Evolutionary conservation across 1,140 invertebrate species (phyloP), one percentile per base, ranked within the genome.

Genomic region (Rhopalosiphum maidis): DNA sequence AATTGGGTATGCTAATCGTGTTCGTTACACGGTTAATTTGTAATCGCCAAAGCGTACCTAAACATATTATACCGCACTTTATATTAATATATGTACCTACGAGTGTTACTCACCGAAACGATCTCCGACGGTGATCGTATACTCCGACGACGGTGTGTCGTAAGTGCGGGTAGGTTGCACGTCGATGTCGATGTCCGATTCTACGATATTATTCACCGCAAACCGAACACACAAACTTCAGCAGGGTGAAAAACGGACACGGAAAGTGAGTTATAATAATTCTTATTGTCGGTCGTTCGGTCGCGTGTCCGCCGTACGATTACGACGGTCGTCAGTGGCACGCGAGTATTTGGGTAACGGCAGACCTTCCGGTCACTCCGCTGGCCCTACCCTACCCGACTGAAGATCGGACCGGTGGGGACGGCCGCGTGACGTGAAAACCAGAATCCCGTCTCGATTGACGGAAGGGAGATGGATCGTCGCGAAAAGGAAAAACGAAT

Each of bases 301-400:
- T 92, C 91, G 82, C 91, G 77, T 35, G 91, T 93, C 55, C 77
- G 77, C 82, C 77, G 82, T 86, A 86, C 91, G 91, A 93, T 85
- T 93, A 93, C 77, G 25, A 93, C 82, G 91, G 48, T 55, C 21
- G 91, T 25, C 5, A 21, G 11, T 35, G 8, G 46, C 90, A 55
- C 68, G 82, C 46, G 46, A 37, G 91, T 93, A 82, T 93, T 93
- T 41, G 46, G 46, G 22, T 35, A 55, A 55, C 91, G 9, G 46
- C 22, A 46, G 23, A 48, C 88, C 68, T n/a, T 41, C 82, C 48
- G 54, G 35, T 43, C 25, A 35, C 37, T 21, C 41, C 54, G 18
- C 43, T 1, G 6, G 0, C 46, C 23, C 60, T 46, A 68, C 90
- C 43, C 43, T 6, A 68, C 37, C 48, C 48, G 25, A 8, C 5